Conservation (phyloP, 2,888 invertebrate genomes). For the Lithophane socia region DNA sequence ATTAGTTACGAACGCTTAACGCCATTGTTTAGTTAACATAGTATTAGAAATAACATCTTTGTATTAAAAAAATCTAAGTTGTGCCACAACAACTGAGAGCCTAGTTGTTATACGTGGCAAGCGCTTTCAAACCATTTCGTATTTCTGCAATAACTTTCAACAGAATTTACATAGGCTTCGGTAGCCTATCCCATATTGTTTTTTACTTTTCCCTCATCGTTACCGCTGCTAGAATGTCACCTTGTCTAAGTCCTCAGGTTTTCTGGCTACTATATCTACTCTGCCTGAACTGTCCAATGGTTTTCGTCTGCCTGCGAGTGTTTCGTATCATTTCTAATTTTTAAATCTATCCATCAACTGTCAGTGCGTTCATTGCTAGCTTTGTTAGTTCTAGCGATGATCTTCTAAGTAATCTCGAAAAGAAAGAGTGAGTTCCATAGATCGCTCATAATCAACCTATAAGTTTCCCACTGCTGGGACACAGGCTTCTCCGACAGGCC, state of each 20-base stretch:
- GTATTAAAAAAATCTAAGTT: too few relatives aligned
- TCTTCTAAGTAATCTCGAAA: background rate
- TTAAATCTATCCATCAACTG: background rate
- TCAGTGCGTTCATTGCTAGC: too few relatives aligned
- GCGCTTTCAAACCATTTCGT: background rate
- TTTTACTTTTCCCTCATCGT: background rate
- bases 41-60: background rate
- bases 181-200: background rate
- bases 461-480: too few relatives aligned
- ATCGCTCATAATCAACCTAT: background rate
- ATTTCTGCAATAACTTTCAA: background rate
- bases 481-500: too few relatives aligned
- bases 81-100: background rate
- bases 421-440: background rate
- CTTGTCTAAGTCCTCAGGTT: background rate
- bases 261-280: background rate
- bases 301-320: background rate
- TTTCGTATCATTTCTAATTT: background rate
- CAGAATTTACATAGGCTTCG: background rate
- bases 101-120: too few relatives aligned
- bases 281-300: background rate
- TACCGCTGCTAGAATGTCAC: background rate
- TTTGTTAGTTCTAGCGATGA: background rate
- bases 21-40: constrained; percentile 9
- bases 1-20: constrained; percentile 7